Conservation (phyloP, 2,888 invertebrate genomes). For the Mythimna albipuncta region DNA sequence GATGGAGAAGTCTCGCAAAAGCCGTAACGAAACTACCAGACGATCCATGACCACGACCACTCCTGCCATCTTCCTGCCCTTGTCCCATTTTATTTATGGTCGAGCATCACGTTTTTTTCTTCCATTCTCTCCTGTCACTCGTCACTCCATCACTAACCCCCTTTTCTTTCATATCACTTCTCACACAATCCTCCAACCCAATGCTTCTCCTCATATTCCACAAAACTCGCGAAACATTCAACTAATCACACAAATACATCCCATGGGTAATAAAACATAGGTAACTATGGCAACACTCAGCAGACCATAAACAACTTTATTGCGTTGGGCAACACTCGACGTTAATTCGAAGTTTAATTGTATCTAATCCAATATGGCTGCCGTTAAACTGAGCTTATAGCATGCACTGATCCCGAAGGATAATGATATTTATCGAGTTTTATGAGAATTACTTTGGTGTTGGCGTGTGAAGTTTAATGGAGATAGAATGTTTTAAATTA, state of each 20-base stretch:
- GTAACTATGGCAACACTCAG: conserved; percentile 45
- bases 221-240: neutral
- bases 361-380: conserved; percentile 47
- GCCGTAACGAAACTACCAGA: no score
- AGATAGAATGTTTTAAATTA: neutral
- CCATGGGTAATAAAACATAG: conserved; percentile 31
- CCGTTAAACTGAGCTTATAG: conserved; percentile 18
- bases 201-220: neutral
- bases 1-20: no score
- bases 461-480: conserved; percentile 3
- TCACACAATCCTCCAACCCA: no score
- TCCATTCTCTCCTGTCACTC: no score
- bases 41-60: no score
- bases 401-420: conserved; percentile 23
- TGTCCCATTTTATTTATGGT: no score
- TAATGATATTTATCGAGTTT: conserved; percentile 36
- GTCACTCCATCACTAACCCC: no score
- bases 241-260: conserved; percentile 20
- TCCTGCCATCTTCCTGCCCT: no score
- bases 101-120: no score
- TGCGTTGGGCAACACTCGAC: conserved; percentile 37
- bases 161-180: no score
- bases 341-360: conserved; percentile 51
- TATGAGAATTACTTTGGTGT: conserved; percentile 2
- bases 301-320: conserved; percentile 51